Evolutionary conservation across 2,888 invertebrate genomes (phyloP).

Genomic region (Drosophila kuntzei): DNA sequence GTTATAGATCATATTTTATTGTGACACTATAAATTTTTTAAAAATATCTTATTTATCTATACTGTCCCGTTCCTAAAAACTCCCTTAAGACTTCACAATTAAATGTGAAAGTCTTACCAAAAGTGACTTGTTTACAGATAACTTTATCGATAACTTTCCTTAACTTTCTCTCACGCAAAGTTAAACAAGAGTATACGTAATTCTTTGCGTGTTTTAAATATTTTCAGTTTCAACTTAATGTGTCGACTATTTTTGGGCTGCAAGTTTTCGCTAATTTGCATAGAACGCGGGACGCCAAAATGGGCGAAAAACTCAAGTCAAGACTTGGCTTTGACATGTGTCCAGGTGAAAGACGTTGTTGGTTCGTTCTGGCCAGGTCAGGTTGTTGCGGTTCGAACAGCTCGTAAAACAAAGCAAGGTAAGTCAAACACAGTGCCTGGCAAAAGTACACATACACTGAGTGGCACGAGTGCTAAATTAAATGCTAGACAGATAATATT

Average conservation of each 20-base stretch:
- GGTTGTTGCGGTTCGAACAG: slow-evolving; percentile 28
- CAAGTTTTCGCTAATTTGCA: slow-evolving; percentile 67
- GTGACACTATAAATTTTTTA: too few relatives aligned
- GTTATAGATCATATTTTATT: too few relatives aligned
- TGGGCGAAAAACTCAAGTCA: slow-evolving; percentile 46
- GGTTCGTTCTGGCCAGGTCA: slow-evolving; percentile 14
- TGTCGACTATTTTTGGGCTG: slow-evolving; percentile 59
- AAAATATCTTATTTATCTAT: too few relatives aligned
- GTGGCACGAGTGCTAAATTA: slow-evolving; percentile 24
- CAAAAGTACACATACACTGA: slow-evolving; percentile 45
- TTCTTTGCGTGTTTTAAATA: slow-evolving; percentile 34
- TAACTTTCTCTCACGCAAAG: not conserved
- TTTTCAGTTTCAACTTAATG: slow-evolving; percentile 18
- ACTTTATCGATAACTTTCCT: not conserved
- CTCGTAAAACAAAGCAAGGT: slow-evolving; percentile 32
- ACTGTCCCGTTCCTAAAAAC: not conserved
- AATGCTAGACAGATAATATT: slow-evolving; percentile 80
- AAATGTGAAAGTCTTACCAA: not conserved
- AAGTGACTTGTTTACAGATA: not conserved
- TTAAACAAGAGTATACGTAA: slow-evolving; percentile 28
- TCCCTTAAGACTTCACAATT: not conserved
- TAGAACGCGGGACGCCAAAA: slow-evolving; percentile 37
- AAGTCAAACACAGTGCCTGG: slow-evolving; percentile 32
- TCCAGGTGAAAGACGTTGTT: slow-evolving; percentile 60
- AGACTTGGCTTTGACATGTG: slow-evolving; percentile 68